These are phyloP conservation scores for Procambarus clarkii DNA, from an alignment of 1,140 invertebrate genomes.

Conservation along the genomic window DNA sequence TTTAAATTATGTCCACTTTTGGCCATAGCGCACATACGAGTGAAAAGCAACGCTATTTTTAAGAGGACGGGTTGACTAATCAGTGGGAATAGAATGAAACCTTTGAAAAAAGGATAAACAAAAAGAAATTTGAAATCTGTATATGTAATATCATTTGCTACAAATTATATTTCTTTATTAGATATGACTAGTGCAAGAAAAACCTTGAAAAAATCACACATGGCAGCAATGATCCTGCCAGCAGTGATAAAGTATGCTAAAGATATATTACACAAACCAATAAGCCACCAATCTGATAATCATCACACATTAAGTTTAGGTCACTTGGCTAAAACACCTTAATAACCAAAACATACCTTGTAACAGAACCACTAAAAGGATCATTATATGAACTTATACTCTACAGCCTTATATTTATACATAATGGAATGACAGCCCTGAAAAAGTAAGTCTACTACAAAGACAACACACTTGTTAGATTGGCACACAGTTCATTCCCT, in stretches of 20 bases:
- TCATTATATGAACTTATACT: neutral
- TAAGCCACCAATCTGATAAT: neutral
- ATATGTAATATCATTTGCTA: neutral
- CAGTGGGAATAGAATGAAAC: no score
- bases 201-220: neutral
- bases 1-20: no score
- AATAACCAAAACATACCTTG: neutral
- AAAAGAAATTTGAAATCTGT: neutral
- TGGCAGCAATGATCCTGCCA: neutral
- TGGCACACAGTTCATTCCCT: neutral
- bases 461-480: neutral
- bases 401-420: neutral
- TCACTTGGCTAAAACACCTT: neutral
- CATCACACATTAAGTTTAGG: neutral
- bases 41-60: no score
- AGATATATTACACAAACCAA: neutral
- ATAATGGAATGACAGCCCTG: neutral
- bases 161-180: neutral
- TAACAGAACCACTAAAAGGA: neutral
- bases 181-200: conserved; percentile 3
- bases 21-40: no score
- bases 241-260: neutral
- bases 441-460: neutral
- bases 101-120: neutral
- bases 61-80: no score